Conservation (phyloP, 2,888 invertebrate species). For the Lasioglossum malachurum region DNA sequence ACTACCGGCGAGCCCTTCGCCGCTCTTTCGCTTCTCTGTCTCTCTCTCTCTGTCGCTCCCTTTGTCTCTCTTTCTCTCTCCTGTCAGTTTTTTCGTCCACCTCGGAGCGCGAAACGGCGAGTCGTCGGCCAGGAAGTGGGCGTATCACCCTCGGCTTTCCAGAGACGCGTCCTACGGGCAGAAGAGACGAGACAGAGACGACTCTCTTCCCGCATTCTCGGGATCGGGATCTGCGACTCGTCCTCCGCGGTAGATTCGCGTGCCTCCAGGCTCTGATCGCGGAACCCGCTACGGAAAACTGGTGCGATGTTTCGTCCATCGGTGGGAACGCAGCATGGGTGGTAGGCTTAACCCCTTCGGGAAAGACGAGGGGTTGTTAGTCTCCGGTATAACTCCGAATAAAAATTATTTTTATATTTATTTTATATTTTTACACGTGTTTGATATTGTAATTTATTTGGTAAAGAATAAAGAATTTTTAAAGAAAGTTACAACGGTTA, state of each 20-base stretch:
- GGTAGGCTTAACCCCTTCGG: background rate
- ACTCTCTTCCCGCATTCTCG: background rate
- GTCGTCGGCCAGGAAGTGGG: slow-evolving; percentile 81
- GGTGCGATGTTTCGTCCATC: background rate
- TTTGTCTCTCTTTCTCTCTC: background rate
- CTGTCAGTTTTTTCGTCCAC: background rate
- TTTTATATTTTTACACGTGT: too few species aligned
- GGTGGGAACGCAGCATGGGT: background rate
- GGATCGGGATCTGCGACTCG: background rate
- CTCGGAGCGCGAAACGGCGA: slow-evolving; percentile 48
- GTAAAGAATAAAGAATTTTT: too few species aligned
- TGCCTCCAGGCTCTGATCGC: background rate
- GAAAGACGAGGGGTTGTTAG: background rate
- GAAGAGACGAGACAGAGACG: slow-evolving; percentile 18
- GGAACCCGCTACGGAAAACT: background rate
- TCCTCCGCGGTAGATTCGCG: background rate
- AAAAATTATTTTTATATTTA: too few species aligned
- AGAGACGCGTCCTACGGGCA: slow-evolving; percentile 43
- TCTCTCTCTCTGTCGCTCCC: background rate
- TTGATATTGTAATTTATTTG: too few species aligned
- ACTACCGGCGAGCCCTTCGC: background rate
- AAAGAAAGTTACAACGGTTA: too few species aligned
- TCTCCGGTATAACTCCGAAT: too few species aligned
- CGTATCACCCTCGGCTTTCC: slow-evolving; percentile 76
- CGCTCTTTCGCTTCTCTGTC: background rate